Base-by-base conservation (phyloP, 2,888 invertebrate genomes). In the Drosophila nr. medialis region DNA sequence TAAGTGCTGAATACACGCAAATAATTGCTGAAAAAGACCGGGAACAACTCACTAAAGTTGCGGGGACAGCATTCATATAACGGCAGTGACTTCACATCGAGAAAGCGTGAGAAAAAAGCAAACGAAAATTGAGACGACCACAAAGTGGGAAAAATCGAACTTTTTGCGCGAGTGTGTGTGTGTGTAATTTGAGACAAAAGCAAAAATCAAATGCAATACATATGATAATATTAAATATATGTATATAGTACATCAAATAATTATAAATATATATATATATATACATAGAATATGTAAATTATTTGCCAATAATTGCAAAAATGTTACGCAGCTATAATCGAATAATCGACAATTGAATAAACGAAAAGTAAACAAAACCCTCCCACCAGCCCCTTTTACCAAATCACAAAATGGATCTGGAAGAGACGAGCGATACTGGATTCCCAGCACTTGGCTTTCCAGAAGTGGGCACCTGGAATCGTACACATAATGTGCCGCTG, bases 401-500 rank as follows among this genome's bases (percentile, higher is more conserved):
- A 55, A 34, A 58, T 13, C n/a, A 29, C 24, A 79, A 79, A 73
- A 82, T 86, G 79, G 89, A 84, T 27, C 61, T 82, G 70, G 92
- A 91, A 71, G 91, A 91, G 51, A 76, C 80, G 15, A 91, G 89
- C 54, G 89, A 86, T 65, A 86, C 90, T 69, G 76, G 77, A 54
- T 91, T 92, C 54, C 71, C 81, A 2, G 45, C 45, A 15, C 62
- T 85, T 54, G 91, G 92, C 2, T 92, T 92, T 61, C 91, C 92
- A 21, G 91, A 92, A 76, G 89, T 93, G 56, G 93, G 93, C 60
- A 93, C 93, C 93, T 95, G 95, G 95, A 95, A 95, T 91, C 94
- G 93, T 74, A 94, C 95, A 38, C 94, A 95, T 67, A 93, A 94
- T 91, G 94, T 95, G 83, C 93, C 94, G 75, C 92, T 95, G 80